Evolutionary conservation across 2,797 vertebrate genomes (phyloP).

Genomic region (Lagodon rhomboides): DNA sequence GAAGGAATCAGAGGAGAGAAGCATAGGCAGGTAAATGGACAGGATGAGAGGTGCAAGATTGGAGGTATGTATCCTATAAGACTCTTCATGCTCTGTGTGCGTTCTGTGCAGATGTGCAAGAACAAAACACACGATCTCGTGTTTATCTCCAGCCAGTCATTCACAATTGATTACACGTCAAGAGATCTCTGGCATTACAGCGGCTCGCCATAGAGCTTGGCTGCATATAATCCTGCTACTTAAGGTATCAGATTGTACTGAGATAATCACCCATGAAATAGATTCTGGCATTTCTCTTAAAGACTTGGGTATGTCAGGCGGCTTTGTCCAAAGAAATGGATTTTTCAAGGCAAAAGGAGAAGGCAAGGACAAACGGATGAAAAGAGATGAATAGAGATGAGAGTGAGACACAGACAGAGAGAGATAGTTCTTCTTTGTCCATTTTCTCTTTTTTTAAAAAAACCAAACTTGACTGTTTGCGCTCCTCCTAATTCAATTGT

Average conservation of each 20-base stretch:
- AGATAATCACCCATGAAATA: slow-evolving; percentile 81
- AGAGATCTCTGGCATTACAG: slow-evolving; percentile 66
- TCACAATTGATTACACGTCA: slow-evolving; percentile 81
- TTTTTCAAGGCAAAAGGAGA: slow-evolving; percentile 59
- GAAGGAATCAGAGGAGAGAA: not conserved
- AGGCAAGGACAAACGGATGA: slow-evolving; percentile 58
- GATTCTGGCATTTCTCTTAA: slow-evolving; percentile 78
- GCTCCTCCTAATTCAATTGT: slow-evolving; percentile 62
- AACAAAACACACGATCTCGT: slow-evolving; percentile 49
- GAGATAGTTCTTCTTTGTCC: slow-evolving; percentile 18
- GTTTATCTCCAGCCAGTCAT: slow-evolving; percentile 74
- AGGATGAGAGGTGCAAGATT: slow-evolving; percentile 12
- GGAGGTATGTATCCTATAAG: slow-evolving; percentile 14
- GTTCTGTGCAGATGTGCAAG: slow-evolving; percentile 39
- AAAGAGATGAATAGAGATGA: slow-evolving; percentile 47
- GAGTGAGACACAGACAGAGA: not conserved
- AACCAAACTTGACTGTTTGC: slow-evolving; percentile 22
- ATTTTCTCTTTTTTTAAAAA: not conserved
- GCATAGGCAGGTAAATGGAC: slow-evolving; percentile 39
- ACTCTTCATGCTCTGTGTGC: slow-evolving; percentile 26
- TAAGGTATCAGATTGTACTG: slow-evolving; percentile 81
- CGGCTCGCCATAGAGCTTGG: slow-evolving; percentile 47
- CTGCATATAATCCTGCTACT: slow-evolving; percentile 75
- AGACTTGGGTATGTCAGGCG: slow-evolving; percentile 60
- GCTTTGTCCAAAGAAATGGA: slow-evolving; percentile 65